These are phyloP conservation scores for Macroramphosus scolopax DNA, from an alignment of 2,797 vertebrate species.

Conservation along the genomic window DNA sequence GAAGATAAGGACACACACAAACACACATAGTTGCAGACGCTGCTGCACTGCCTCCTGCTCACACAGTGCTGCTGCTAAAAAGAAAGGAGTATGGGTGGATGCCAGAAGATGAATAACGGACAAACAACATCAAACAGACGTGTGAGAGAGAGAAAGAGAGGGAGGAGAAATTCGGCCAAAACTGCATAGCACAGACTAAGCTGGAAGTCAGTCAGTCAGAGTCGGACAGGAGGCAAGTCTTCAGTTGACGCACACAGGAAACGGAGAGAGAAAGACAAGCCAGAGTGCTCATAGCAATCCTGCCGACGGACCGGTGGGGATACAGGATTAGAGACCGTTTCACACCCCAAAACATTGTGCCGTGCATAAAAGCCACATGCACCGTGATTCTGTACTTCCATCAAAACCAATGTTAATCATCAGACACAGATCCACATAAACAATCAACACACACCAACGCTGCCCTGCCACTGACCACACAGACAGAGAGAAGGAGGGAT, in stretches of 20 bases:
- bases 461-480: slow-evolving; percentile 70
- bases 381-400: slow-evolving; percentile 71
- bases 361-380: slow-evolving; percentile 82
- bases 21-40: slow-evolving; percentile 43
- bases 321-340: slow-evolving; percentile 68
- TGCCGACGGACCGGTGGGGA: slow-evolving; percentile 60
- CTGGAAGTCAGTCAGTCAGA: slow-evolving; percentile 51
- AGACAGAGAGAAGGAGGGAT: slow-evolving; percentile 12
- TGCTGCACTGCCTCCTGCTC: slow-evolving; percentile 53
- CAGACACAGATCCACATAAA: slow-evolving; percentile 43
- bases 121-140: slow-evolving; percentile 49
- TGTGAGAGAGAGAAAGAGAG: slow-evolving; percentile 20
- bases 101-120: slow-evolving; percentile 45
- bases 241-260: slow-evolving; percentile 37
- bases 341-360: slow-evolving; percentile 58
- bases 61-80: slow-evolving; percentile 50
- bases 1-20: slow-evolving; percentile 32
- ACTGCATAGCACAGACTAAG: slow-evolving; percentile 56
- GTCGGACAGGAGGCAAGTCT: slow-evolving; percentile 44
- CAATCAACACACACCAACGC: slow-evolving; percentile 59
- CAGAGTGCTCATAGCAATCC: slow-evolving; percentile 58
- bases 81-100: no score
- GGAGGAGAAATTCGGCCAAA: slow-evolving; percentile 46
- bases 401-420: slow-evolving; percentile 72
- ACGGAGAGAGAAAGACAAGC: slow-evolving; percentile 35